phyloP scores from a whole-genome alignment of 2,113 vertebrate species.

The Tyto alba region DNA sequence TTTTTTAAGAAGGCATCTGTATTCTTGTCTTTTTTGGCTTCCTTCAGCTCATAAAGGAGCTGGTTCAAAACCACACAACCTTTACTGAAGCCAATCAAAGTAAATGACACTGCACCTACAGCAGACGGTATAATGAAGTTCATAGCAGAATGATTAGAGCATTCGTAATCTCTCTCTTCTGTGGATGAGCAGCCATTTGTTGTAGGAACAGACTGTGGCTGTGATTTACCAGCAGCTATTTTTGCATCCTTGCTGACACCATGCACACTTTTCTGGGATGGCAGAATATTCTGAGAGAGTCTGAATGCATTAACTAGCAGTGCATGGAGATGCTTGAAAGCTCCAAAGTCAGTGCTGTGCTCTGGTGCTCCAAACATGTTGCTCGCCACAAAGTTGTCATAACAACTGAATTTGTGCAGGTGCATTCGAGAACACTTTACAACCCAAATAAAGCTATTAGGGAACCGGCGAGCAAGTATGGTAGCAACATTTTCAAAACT shows the following conservation, averaged over 20 bases:
- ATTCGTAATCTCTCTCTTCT: conserved; percentile 64
- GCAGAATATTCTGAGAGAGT: conserved; percentile 71
- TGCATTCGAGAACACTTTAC: conserved; percentile 91
- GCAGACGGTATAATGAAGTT: conserved; percentile 60
- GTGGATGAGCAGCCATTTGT: conserved; percentile 67
- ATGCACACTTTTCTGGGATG: conserved; percentile 59
- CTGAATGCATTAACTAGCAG: conserved; percentile 87
- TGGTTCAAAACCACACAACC: conserved; percentile 98
- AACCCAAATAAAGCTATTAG: conserved; percentile 86
- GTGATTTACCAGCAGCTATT: conserved; percentile 54
- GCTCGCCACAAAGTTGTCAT: conserved; percentile 92
- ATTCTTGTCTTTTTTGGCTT: conserved; percentile 81
- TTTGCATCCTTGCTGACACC: conserved; percentile 62
- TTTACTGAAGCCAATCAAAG: conserved; percentile 96
- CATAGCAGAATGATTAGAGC: conserved; percentile 20
- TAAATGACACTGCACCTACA: conserved; percentile 71
- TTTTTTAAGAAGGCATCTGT: conserved; percentile 75
- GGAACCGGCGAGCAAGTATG: conserved; percentile 83
- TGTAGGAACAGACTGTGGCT: conserved; percentile 39
- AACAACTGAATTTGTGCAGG: conserved; percentile 97
- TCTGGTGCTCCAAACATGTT: conserved; percentile 95
- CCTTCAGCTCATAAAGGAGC: conserved; percentile 86
- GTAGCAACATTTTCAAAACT: conserved; percentile 88
- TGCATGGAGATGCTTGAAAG: conserved; percentile 85
- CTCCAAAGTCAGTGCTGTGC: conserved; percentile 80